Base-by-base conservation (phyloP, 2,888 invertebrate genomes). In the Ectemnius lituratus region DNA sequence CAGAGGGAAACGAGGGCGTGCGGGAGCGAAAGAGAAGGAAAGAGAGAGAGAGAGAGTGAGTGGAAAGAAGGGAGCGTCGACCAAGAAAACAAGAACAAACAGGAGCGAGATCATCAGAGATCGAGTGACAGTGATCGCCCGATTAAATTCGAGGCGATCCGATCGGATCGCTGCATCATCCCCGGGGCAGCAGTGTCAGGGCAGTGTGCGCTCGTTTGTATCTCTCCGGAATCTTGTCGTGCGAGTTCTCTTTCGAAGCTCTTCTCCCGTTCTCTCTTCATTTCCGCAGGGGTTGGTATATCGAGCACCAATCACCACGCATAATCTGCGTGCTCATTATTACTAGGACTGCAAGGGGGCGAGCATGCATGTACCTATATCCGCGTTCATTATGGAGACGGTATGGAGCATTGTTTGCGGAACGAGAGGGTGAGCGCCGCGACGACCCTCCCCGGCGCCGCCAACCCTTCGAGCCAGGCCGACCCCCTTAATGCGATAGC, bases 241-340 rank as follows among this genome's bases (percentile, higher is more conserved):
- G 37, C 37, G 79, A 67, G 75, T 78, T 75, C 77, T 74, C 52
- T 52, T 52, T 52, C 65, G 67, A 72, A 37, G 62, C 72, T 72
- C 78, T 76, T 70, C 70, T 37, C 37, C 37, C 37, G n/a, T 52
- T 52, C 80, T 76, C 37, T 74, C 77, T 87, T 84, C 84, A 81
- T 80, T 86, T 81, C 82, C 80, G 82, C 80, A 83, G 85, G 37
- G 76, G 76, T 80, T 82, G 82, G 77, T 81, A 84, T 83, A 86
- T 88, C 87, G 88, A 88, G 87, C 86, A 86, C 87, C 88, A 89
- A 90, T 90, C 90, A 88, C 85, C 85, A 87, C 89, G 89, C 90
- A 90, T 90, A 90, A 90, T 90, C 90, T 88, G 86, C 90, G 90
- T 89, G 86, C 89, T 90, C 90, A 90, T 90, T 90, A 90, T 90